A percentile compares a stretch with the other conserved stretches of the same genome.
These are phyloP conservation scores for Scaptodrosophila latifasciaeformis DNA, from an alignment of 2,888 invertebrate species.

Conservation along the genomic window DNA sequence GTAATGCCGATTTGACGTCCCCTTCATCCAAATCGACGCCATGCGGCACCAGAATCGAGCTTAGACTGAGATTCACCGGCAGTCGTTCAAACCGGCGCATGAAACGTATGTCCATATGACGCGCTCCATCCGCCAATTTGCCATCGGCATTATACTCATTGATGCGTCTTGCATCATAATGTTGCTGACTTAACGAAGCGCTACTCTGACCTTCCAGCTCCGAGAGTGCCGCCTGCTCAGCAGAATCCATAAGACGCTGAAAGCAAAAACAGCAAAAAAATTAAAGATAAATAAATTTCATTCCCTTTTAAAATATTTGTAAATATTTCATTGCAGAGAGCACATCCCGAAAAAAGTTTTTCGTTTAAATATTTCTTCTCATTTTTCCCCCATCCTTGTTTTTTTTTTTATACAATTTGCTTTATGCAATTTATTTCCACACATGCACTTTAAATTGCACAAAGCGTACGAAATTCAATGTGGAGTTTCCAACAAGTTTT, in stretches of 20 bases:
- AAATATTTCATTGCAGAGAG: not conserved
- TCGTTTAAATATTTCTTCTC: slow-evolving; percentile 19
- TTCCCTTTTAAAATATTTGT: not conserved
- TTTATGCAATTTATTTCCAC: slow-evolving; percentile 63
- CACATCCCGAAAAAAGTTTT: slow-evolving; percentile 4
- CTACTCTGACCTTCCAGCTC: slow-evolving; percentile 76
- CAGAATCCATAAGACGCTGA: slow-evolving; percentile 93
- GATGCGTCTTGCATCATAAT: slow-evolving; percentile 87
- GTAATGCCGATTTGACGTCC: slow-evolving; percentile 91
- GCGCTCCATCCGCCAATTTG: slow-evolving; percentile 81
- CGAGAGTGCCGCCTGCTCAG: slow-evolving; percentile 89
- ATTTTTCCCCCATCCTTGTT: not conserved
- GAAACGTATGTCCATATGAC: slow-evolving; percentile 83
- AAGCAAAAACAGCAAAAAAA: slow-evolving; percentile 26
- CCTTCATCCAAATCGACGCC: slow-evolving; percentile 76
- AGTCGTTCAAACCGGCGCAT: slow-evolving; percentile 91
- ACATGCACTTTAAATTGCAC: slow-evolving; percentile 54
- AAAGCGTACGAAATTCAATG: slow-evolving; percentile 39
- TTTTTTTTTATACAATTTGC: slow-evolving; percentile 29
- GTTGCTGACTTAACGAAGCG: slow-evolving; percentile 74
- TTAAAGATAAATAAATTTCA: not conserved
- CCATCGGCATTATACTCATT: slow-evolving; percentile 87
- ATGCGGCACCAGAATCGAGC: slow-evolving; percentile 90
- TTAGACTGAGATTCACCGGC: slow-evolving; percentile 87
- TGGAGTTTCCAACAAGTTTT: slow-evolving; percentile 31